Evolutionary conservation across 2,888 invertebrate genomes (phyloP).

Genomic region (Apotomis capreana): DNA sequence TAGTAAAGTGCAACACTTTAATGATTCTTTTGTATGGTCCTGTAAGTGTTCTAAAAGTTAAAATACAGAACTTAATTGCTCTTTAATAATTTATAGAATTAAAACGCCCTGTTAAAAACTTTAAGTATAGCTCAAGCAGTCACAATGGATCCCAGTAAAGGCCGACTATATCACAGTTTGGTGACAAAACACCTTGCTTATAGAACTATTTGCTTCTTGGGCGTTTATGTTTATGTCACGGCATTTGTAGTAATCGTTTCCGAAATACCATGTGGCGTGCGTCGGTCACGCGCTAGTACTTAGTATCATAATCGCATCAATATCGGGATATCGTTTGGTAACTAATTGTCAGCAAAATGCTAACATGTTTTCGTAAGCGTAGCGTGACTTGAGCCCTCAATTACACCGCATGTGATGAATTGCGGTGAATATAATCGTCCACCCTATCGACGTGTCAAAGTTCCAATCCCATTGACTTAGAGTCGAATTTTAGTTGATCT

Average conservation of each 20-base stretch:
- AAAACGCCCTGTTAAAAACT: no score
- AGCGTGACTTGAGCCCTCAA: conserved; percentile 64
- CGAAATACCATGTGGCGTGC: conserved; percentile 33
- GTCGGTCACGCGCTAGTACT: conserved; percentile 36
- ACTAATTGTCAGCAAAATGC: conserved; percentile 51
- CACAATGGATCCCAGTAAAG: no score
- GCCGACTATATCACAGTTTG: no score
- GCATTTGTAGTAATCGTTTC: conserved; percentile 31
- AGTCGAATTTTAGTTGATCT: conserved; percentile 16
- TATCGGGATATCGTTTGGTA: conserved; percentile 39
- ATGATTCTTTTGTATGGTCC: no score
- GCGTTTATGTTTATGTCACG: conserved; percentile 2
- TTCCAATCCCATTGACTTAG: conserved; percentile 25
- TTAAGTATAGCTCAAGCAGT: no score
- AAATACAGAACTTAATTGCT: no score
- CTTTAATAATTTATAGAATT: no score
- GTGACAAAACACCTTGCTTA: no score
- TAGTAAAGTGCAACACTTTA: no score
- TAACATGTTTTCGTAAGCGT: conserved; percentile 71
- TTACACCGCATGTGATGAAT: conserved; percentile 69
- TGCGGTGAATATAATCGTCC: conserved; percentile 46
- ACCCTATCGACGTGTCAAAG: conserved; percentile 22
- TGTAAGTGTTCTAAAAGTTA: no score
- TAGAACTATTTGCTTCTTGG: no score
- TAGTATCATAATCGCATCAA: conserved; percentile 37